Percentiles rank a stretch among this genome's conserved stretches.
These are phyloP conservation scores for Heliconius eleuchia DNA, from an alignment of 1,140 invertebrate genomes.

Conservation along the genomic window DNA sequence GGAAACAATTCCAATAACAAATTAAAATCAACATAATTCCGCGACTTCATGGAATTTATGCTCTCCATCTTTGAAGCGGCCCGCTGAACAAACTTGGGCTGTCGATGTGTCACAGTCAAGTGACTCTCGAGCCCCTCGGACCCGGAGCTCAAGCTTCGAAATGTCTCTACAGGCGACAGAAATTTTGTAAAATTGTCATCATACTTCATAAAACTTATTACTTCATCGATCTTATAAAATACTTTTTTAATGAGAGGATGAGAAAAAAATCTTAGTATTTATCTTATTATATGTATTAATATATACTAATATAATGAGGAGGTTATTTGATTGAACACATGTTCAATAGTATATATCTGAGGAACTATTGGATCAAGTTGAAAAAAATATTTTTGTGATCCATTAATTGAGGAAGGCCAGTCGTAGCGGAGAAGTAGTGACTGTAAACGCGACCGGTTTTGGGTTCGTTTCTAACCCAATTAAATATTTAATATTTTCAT, in stretches of 20 bases:
- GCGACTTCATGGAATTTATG: conserved; percentile 51
- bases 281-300: neutral
- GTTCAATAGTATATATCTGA: no score
- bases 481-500: no score
- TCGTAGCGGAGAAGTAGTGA: no score
- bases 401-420: no score
- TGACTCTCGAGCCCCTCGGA: conserved; percentile 62
- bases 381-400: no score
- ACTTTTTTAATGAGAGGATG: neutral
- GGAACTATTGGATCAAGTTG: no score
- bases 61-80: conserved; percentile 53
- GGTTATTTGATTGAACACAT: no score
- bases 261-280: neutral
- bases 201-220: conserved; percentile 24
- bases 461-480: no score
- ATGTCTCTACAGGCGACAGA: conserved; percentile 51
- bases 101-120: conserved; percentile 80
- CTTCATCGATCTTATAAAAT: neutral
- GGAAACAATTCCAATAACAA: neutral
- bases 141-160: conserved; percentile 33
- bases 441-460: no score
- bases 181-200: conserved; percentile 36
- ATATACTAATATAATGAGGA: no score
- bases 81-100: conserved; percentile 75
- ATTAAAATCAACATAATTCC: conserved; percentile 3